These are phyloP conservation scores for Drosophila paramelanica DNA, from an alignment of 2,888 invertebrate species.

Conservation along the genomic window DNA sequence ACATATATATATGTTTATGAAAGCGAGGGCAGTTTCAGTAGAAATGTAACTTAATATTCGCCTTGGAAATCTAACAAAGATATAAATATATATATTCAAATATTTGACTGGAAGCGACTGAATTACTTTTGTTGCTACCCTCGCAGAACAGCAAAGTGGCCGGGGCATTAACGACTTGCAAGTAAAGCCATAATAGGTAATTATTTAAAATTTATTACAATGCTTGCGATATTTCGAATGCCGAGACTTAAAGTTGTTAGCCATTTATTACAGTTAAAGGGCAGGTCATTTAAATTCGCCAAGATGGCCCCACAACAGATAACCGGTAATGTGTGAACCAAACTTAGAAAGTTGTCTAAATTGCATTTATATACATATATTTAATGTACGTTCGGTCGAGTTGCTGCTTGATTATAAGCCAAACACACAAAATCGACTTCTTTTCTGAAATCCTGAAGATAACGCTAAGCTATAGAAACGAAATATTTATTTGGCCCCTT, in stretches of 20 bases:
- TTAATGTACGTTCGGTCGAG: background rate
- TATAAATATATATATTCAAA: background rate
- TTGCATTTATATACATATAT: background rate
- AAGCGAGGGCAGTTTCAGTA: conserved; percentile 13
- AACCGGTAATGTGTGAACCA: conserved; percentile 17
- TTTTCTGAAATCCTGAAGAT: background rate
- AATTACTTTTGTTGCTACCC: background rate
- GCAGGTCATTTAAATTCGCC: conserved; percentile 28
- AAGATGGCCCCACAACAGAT: conserved; percentile 7
- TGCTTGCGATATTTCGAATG: conserved; percentile 41
- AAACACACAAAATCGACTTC: background rate
- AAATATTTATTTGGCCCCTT: background rate
- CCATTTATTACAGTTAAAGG: conserved; percentile 33
- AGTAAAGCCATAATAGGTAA: conserved; percentile 82
- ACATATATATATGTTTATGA: conserved; percentile 18
- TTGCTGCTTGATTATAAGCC: too few relatives aligned
- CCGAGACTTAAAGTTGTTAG: conserved; percentile 21
- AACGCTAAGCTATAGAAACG: background rate
- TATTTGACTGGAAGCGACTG: background rate
- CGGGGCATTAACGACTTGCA: conserved; percentile 50
- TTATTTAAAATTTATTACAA: conserved; percentile 84
- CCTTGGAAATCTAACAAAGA: too few relatives aligned
- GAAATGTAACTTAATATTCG: too few relatives aligned
- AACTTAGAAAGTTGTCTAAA: conserved; percentile 6
- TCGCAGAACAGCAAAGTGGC: conserved; percentile 19